A percentile compares a stretch with the other conserved stretches of the same genome.
phyloP scores from a whole-genome alignment of 1,140 invertebrate genomes.

The Drosophila ambigua region DNA sequence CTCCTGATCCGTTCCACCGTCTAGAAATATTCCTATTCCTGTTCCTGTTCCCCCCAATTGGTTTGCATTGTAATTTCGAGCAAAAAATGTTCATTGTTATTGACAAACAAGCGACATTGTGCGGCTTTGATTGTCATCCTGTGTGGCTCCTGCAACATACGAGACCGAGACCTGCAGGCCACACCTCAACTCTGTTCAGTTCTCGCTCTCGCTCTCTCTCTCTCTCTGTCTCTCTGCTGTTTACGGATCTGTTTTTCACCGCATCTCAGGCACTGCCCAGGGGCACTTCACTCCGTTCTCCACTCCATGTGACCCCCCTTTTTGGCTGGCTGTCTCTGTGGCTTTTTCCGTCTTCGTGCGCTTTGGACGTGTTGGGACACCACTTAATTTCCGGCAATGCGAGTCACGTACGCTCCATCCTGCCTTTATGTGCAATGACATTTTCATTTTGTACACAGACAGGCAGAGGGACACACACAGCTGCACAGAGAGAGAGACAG shows the following conservation, averaged over 20 bases:
- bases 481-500: background rate
- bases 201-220: background rate
- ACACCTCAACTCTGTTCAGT: slow-evolving; percentile 43
- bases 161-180: slow-evolving; percentile 6
- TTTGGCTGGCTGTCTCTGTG: slow-evolving; percentile 32
- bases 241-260: slow-evolving; percentile 9
- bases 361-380: slow-evolving; percentile 73
- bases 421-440: slow-evolving; percentile 75
- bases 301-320: background rate
- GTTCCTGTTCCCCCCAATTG: background rate
- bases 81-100: slow-evolving; percentile 59
- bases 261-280: slow-evolving; percentile 24
- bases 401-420: slow-evolving; percentile 73
- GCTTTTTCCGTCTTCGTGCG: slow-evolving; percentile 63
- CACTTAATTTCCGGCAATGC: slow-evolving; percentile 75
- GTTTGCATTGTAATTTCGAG: slow-evolving; percentile 25
- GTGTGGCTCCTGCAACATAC: slow-evolving; percentile 22
- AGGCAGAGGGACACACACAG: slow-evolving; percentile 28
- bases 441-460: slow-evolving; percentile 71
- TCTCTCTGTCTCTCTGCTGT: background rate
- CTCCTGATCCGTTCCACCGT: background rate
- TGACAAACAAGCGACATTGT: slow-evolving; percentile 75
- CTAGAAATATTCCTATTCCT: background rate
- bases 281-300: slow-evolving; percentile 3
- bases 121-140: slow-evolving; percentile 70